phyloP scores from a whole-genome alignment of 2,888 invertebrate genomes.

The Pyrgus malvae region DNA sequence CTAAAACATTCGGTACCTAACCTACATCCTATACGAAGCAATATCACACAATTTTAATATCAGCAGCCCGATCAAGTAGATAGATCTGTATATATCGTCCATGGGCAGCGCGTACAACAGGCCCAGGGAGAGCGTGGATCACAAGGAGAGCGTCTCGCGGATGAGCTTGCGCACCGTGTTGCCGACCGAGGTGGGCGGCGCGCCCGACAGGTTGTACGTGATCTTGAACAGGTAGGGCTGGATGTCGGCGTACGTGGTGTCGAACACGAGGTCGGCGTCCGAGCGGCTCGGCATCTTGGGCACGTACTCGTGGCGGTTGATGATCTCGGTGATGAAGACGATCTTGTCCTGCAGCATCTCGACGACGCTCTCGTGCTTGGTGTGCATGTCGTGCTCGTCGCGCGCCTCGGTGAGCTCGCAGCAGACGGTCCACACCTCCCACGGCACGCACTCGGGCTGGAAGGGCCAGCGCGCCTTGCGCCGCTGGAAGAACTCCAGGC shows the following conservation, averaged over 20 bases:
- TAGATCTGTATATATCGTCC: constrained; percentile 31
- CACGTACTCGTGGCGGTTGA: constrained; percentile 97
- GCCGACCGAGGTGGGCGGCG: constrained; percentile 90
- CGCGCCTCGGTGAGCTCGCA: constrained; percentile 93
- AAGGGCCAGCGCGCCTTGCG: constrained; percentile 95
- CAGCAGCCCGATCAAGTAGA: constrained; percentile 30
- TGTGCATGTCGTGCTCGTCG: constrained; percentile 93
- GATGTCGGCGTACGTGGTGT: constrained; percentile 95
- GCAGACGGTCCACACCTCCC: constrained; percentile 99
- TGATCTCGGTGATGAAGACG: constrained; percentile 95
- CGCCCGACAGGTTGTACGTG: constrained; percentile 90
- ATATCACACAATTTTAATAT: constrained; percentile 31
- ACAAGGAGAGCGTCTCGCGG: constrained; percentile 91
- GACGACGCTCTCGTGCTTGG: constrained; percentile 93
- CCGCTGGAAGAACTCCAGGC: constrained; percentile 96
- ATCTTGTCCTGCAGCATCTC: constrained; percentile 96
- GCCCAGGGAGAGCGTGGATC: constrained; percentile 58
- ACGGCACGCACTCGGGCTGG: constrained; percentile 95
- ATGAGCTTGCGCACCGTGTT: constrained; percentile 95
- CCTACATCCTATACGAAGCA: constrained; percentile 22
- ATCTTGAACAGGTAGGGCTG: constrained; percentile 98
- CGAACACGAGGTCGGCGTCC: constrained; percentile 96
- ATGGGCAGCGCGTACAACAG: constrained; percentile 29
- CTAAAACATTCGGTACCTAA: constrained; percentile 22
- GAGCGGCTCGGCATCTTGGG: constrained; percentile 97